phyloP scores from a whole-genome alignment of 2,113 vertebrate genomes.

The Rhinolophus sinicus region DNA sequence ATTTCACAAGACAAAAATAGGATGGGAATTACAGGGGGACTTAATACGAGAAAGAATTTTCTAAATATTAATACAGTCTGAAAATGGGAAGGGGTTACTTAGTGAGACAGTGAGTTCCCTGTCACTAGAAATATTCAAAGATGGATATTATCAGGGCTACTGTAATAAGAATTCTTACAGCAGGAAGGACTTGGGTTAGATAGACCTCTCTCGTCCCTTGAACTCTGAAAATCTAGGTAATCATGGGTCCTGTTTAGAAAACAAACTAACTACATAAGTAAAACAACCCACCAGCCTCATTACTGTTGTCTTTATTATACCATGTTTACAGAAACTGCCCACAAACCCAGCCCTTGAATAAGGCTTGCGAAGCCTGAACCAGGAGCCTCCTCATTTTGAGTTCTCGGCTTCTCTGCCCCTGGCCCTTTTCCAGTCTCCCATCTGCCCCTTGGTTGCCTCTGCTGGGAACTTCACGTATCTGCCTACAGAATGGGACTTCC shows the following conservation, averaged over 20 bases:
- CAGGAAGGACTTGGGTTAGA: background rate
- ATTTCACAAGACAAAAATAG: background rate
- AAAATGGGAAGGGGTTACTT: conserved; percentile 1
- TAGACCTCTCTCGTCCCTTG: background rate
- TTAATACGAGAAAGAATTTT: background rate
- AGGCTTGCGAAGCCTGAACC: background rate
- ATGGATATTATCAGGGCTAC: background rate
- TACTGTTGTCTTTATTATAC: background rate
- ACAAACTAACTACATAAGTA: background rate
- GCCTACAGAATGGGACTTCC: background rate
- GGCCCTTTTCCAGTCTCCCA: background rate
- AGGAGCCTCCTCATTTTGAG: background rate
- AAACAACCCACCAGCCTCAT: background rate
- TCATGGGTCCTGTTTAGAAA: conserved; percentile 30
- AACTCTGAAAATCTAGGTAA: conserved; percentile 46
- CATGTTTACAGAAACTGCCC: conserved; percentile 17
- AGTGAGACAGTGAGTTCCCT: background rate
- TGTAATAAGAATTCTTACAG: background rate
- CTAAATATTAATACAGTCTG: conserved; percentile 9
- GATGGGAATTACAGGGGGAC: background rate
- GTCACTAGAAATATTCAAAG: background rate
- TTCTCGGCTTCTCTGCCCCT: background rate
- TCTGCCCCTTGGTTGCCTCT: background rate
- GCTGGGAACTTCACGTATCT: background rate
- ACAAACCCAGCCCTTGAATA: background rate